A percentile compares a stretch with the other conserved stretches of the same genome.
phyloP scores from a whole-genome alignment of 2,113 vertebrate species.

The Sciurus niger region DNA sequence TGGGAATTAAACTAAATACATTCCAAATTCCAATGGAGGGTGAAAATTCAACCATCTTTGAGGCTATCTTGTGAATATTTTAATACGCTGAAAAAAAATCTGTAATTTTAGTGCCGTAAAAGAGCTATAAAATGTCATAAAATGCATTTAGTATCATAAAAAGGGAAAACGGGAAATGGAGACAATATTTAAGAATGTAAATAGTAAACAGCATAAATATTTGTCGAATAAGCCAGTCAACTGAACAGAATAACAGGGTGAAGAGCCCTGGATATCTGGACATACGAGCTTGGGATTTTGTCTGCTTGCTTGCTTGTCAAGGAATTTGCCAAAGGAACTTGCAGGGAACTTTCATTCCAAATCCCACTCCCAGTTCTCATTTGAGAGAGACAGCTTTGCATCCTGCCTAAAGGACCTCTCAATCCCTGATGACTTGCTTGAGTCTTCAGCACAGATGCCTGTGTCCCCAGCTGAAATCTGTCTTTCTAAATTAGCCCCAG shows the following conservation, averaged over 20 bases:
- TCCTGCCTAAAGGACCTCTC: background rate
- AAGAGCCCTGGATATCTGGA: too few species aligned
- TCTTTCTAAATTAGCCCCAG: constrained; percentile 26
- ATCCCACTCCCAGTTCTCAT: background rate
- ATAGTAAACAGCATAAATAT: background rate
- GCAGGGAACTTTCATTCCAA: background rate
- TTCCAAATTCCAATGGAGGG: constrained; percentile 1
- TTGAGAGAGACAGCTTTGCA: background rate
- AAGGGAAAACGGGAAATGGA: background rate
- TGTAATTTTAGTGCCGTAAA: constrained; percentile 15
- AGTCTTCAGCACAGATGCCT: background rate
- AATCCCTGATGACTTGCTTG: background rate
- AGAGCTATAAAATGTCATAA: constrained; percentile 47
- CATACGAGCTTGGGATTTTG: background rate
- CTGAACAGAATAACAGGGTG: background rate
- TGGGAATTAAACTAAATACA: background rate
- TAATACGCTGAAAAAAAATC: constrained; percentile 26
- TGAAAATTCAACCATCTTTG: background rate
- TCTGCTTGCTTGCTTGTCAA: too few species aligned
- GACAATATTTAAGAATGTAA: background rate
- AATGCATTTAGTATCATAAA: background rate
- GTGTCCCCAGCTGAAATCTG: background rate
- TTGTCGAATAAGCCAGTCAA: background rate
- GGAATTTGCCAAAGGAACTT: background rate
- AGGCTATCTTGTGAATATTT: constrained; percentile 20